Evolutionary conservation across 2,888 invertebrate species (phyloP).

Genomic region (Apodemia zela): DNA sequence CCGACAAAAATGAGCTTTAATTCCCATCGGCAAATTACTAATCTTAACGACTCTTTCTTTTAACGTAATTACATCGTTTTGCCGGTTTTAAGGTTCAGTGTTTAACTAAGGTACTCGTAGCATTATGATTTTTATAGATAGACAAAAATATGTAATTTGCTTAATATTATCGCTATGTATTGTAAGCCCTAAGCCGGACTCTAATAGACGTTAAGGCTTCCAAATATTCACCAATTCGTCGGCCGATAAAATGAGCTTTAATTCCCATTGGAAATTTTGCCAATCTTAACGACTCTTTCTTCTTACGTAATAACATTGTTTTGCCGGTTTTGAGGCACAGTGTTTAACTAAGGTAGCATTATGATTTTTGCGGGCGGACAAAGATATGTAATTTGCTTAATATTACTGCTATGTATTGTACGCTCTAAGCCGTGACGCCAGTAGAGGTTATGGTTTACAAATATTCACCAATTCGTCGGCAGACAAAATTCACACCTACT

Average conservation of each 20-base stretch:
- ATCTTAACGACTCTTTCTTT: too few relatives aligned
- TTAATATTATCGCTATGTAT: constrained; percentile 3
- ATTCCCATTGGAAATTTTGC: too few relatives aligned
- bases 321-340: constrained; percentile 14
- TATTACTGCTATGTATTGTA: background rate
- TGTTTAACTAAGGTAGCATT: constrained; percentile 8
- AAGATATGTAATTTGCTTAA: constrained; percentile 8
- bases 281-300: constrained; percentile 34
- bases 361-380: background rate
- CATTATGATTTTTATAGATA: background rate
- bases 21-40: too few relatives aligned
- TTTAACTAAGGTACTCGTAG: constrained; percentile 8
- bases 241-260: too few relatives aligned
- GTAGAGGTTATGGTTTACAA: too few relatives aligned
- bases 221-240: too few relatives aligned
- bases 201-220: too few relatives aligned
- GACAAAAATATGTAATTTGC: constrained; percentile 4
- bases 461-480: too few relatives aligned
- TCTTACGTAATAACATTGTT: constrained; percentile 69
- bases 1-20: too few relatives aligned
- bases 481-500: too few relatives aligned
- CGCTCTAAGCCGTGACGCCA: too few relatives aligned
- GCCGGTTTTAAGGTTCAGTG: constrained; percentile 11
- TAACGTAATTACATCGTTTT: constrained; percentile 64
- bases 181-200: too few relatives aligned